Conservation (phyloP, 2,888 invertebrate species). For the Epirrhoe tristata region DNA sequence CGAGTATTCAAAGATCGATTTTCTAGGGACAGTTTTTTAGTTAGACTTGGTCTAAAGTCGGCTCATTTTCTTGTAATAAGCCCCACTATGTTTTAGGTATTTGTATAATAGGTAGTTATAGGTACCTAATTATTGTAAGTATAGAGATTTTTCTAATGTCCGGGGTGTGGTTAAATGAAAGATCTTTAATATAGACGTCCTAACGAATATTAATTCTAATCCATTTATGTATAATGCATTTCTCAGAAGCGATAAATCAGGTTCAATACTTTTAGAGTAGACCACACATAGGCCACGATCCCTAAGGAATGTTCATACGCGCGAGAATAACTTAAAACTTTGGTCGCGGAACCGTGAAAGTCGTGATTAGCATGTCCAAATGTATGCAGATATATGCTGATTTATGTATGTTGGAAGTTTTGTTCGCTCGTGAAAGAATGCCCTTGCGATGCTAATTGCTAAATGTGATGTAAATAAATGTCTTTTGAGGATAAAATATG, state of each 20-base stretch:
- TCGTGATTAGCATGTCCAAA: conserved; percentile 38
- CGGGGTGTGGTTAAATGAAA: too few species aligned
- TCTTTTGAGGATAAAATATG: neutral
- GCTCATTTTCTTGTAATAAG: too few species aligned
- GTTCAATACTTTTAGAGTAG: conserved; percentile 20
- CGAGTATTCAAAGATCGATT: too few species aligned
- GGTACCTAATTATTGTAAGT: too few species aligned
- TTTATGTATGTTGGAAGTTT: conserved; percentile 42
- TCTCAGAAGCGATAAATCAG: neutral
- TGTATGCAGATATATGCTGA: conserved; percentile 43
- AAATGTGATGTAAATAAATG: conserved; percentile 14
- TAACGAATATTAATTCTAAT: too few species aligned
- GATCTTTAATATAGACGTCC: too few species aligned
- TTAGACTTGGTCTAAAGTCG: too few species aligned
- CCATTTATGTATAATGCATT: neutral
- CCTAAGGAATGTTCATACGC: conserved; percentile 34
- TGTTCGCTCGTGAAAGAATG: conserved; percentile 32
- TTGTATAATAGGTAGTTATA: too few species aligned
- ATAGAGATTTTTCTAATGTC: too few species aligned
- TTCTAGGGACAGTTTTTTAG: too few species aligned
- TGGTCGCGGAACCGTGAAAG: conserved; percentile 29
- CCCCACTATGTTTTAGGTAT: too few species aligned
- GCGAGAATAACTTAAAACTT: conserved; percentile 39
- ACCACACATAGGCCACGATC: conserved; percentile 16
- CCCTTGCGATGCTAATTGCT: conserved; percentile 26